Conservation (phyloP, 2,797 vertebrate genomes). For the Acridotheres tristis region DNA sequence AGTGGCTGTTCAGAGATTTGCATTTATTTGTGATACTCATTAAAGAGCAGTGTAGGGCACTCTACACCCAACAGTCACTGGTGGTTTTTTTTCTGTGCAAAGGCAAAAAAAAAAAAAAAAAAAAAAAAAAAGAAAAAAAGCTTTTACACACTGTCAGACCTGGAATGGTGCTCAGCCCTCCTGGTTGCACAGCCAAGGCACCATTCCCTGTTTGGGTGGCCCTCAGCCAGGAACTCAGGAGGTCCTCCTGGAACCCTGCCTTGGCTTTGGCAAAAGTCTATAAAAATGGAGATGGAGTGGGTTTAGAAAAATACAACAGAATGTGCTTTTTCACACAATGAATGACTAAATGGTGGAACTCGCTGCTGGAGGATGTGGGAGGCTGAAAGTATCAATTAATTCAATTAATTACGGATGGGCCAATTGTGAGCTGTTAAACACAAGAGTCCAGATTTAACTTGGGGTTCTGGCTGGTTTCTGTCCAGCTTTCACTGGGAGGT, state of each 20-base stretch:
- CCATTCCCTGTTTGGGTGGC: background rate
- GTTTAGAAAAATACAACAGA: conserved; percentile 33
- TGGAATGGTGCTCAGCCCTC: background rate
- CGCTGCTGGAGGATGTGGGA: conserved; percentile 14
- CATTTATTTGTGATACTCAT: background rate
- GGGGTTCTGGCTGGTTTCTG: background rate
- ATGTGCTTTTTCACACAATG: conserved; percentile 15
- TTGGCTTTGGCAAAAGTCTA: conserved; percentile 11
- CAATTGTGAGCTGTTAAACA: background rate
- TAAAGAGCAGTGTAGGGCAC: background rate
- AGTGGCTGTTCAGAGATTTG: background rate
- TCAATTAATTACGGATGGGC: background rate
- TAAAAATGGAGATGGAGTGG: conserved; percentile 42
- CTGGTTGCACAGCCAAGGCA: background rate
- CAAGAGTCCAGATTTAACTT: background rate
- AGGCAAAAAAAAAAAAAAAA: background rate
- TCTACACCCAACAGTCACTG: background rate
- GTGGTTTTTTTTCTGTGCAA: background rate
- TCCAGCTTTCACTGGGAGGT: background rate
- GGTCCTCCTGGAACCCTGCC: conserved; percentile 50
- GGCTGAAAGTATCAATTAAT: background rate
- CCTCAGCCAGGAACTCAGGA: conserved; percentile 44
- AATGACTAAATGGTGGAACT: background rate
- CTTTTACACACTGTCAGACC: background rate
- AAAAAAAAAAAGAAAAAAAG: background rate